Conservation (phyloP, 92 coral and sea anemone genomes). For the Ricordea florida region DNA sequence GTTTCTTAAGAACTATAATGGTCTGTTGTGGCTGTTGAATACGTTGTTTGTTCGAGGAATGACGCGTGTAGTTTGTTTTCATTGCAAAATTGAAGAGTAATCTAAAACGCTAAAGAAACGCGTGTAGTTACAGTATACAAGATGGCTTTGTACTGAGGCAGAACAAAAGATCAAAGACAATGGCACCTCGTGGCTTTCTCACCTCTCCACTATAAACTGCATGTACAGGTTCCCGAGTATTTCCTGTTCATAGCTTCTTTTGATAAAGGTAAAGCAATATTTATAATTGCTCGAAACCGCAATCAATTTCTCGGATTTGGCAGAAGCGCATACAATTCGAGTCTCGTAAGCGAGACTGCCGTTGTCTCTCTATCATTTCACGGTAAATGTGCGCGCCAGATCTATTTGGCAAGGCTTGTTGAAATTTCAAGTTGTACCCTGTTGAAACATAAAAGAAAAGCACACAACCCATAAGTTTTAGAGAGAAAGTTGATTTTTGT, state of each 20-base stretch:
- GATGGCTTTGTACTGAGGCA: slow-evolving; percentile 15
- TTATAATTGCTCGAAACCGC: not conserved
- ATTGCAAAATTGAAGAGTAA: slow-evolving; percentile 46
- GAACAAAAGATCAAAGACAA: slow-evolving; percentile 46
- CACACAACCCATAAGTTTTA: slow-evolving; percentile 77
- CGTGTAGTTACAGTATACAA: slow-evolving; percentile 29
- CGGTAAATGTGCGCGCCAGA: slow-evolving; percentile 7
- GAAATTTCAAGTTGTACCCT: slow-evolving; percentile 78
- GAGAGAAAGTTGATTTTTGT: slow-evolving; percentile 79
- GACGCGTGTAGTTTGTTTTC: slow-evolving; percentile 56
- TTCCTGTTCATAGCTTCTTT: slow-evolving; percentile 30
- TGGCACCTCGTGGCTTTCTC: slow-evolving; percentile 57
- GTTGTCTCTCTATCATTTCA: not conserved
- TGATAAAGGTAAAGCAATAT: not conserved
- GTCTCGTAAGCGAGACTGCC: not conserved
- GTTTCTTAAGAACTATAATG: slow-evolving; percentile 48
- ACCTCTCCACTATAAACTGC: slow-evolving; percentile 16
- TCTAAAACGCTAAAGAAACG: slow-evolving; percentile 53
- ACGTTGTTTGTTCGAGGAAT: slow-evolving; percentile 45
- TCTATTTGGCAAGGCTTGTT: slow-evolving; percentile 59
- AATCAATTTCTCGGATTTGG: not conserved
- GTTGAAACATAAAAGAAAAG: slow-evolving; percentile 82
- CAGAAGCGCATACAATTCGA: not conserved
- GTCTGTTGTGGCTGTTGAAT: slow-evolving; percentile 48
- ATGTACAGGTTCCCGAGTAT: slow-evolving; percentile 1